Evolutionary conservation across 2,113 vertebrate species (phyloP).

Genomic region (Lanius ludovicianus): DNA sequence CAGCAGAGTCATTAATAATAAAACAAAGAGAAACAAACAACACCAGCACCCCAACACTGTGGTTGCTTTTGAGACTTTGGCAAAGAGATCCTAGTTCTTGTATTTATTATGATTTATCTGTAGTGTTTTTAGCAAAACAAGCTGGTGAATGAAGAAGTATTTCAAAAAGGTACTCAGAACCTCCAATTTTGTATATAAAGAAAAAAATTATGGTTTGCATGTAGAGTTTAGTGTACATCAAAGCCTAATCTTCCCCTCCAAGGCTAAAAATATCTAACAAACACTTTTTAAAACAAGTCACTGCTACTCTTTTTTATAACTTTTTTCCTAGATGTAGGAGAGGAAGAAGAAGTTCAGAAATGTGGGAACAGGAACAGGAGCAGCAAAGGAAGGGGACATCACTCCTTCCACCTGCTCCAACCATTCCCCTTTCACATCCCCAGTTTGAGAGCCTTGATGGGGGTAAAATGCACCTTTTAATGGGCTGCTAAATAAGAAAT

Average conservation of each 20-base stretch:
- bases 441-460: background rate
- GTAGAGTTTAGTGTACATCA: background rate
- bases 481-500: background rate
- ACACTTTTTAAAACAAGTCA: background rate
- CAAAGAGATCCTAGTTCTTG: background rate
- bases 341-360: background rate
- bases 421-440: background rate
- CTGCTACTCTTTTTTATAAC: background rate
- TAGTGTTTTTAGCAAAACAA: background rate
- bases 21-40: background rate
- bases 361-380: background rate
- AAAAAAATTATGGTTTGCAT: background rate
- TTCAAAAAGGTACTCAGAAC: background rate
- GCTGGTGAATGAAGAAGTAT: background rate
- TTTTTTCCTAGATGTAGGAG: background rate
- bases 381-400: background rate
- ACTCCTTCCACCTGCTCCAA: background rate
- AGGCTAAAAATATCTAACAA: background rate
- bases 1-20: background rate
- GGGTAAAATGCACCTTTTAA: background rate
- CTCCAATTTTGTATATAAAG: background rate
- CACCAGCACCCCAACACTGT: rapidly evolving
- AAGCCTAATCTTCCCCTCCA: background rate
- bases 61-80: background rate
- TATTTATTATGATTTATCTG: background rate